phyloP scores from a whole-genome alignment of 2,888 invertebrate species.

The Siphonodentalium dalli region DNA sequence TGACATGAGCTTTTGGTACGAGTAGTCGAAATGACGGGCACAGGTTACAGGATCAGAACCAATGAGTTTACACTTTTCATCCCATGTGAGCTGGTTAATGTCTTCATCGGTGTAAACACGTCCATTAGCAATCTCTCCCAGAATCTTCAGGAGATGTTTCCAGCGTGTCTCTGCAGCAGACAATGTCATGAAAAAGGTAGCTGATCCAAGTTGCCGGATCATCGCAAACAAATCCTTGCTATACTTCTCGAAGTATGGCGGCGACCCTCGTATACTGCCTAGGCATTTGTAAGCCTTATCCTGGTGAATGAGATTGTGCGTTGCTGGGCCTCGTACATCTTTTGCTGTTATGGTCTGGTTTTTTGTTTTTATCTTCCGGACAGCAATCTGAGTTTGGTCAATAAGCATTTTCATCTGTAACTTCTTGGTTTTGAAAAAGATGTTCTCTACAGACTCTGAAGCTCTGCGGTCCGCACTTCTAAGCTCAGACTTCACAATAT shows the following conservation, averaged over 20 bases:
- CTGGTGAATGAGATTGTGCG: constrained; percentile 2
- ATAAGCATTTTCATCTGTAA: constrained; percentile 25
- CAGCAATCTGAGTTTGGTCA: constrained; percentile 21
- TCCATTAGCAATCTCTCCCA: constrained; percentile 13
- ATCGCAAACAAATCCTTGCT: constrained; percentile 35
- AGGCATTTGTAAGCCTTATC: constrained; percentile 28
- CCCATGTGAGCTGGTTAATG: constrained; percentile 13
- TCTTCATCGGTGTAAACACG: constrained; percentile 19
- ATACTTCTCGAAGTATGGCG: constrained; percentile 30
- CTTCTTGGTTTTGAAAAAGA: constrained; percentile 32
- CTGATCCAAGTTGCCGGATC: constrained; percentile 32
- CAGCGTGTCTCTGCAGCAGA: constrained; percentile 35
- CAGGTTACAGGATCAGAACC: constrained; percentile 30
- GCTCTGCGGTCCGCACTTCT: constrained; percentile 20
- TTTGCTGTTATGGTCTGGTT: constrained; percentile 15
- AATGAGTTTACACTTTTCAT: constrained; percentile 19
- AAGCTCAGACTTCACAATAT: constrained; percentile 15
- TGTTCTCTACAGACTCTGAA: constrained; percentile 19
- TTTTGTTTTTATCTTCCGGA: constrained; percentile 24
- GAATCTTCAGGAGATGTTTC: constrained; percentile 16
- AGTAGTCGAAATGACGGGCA: constrained; percentile 25
- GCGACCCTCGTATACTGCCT: constrained; percentile 29
- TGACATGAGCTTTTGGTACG: constrained; percentile 9
- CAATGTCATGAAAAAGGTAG: constrained; percentile 30
- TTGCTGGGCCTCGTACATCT: constrained; percentile 11